A percentile compares a stretch with the other conserved stretches of the same genome.
phyloP scores from a whole-genome alignment of 1,140 invertebrate species.

The Euura saliciscinereae region DNA sequence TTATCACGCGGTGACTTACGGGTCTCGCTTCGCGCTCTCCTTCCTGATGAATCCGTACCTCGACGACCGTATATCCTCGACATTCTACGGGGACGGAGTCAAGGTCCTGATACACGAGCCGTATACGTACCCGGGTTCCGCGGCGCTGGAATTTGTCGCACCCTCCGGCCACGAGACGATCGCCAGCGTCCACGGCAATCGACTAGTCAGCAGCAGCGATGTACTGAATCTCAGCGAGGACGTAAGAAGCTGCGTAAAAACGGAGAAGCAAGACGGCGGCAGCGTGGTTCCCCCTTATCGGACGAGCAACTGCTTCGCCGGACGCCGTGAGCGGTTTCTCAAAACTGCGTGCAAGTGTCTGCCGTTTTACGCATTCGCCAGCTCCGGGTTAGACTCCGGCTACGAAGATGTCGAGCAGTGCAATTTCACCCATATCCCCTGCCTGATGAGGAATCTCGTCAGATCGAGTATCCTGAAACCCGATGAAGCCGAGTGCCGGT shows the following conservation, averaged over 20 bases:
- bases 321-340: slow-evolving; percentile 25
- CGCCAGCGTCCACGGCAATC: slow-evolving; percentile 23
- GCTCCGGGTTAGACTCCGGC: background rate
- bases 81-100: slow-evolving; percentile 29
- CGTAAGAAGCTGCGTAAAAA: slow-evolving; percentile 22
- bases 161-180: slow-evolving; percentile 27
- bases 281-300: slow-evolving; percentile 21
- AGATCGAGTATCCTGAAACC: slow-evolving; percentile 21
- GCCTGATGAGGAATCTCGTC: slow-evolving; percentile 21
- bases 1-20: slow-evolving; percentile 20
- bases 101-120: slow-evolving; percentile 35
- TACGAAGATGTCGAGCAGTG: slow-evolving; percentile 11
- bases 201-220: slow-evolving; percentile 28
- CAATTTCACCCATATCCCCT: slow-evolving; percentile 30
- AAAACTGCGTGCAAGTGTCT: slow-evolving; percentile 25
- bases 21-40: slow-evolving; percentile 28
- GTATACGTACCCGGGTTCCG: slow-evolving; percentile 27
- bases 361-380: slow-evolving; percentile 23
- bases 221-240: slow-evolving; percentile 22
- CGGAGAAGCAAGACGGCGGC: background rate
- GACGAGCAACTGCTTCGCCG: slow-evolving; percentile 31
- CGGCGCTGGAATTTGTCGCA: slow-evolving; percentile 28
- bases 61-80: slow-evolving; percentile 25
- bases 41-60: slow-evolving; percentile 27
- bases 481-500: slow-evolving; percentile 33